phyloP scores from a whole-genome alignment of 23 tunicate species.

The Ciona savignyi region DNA sequence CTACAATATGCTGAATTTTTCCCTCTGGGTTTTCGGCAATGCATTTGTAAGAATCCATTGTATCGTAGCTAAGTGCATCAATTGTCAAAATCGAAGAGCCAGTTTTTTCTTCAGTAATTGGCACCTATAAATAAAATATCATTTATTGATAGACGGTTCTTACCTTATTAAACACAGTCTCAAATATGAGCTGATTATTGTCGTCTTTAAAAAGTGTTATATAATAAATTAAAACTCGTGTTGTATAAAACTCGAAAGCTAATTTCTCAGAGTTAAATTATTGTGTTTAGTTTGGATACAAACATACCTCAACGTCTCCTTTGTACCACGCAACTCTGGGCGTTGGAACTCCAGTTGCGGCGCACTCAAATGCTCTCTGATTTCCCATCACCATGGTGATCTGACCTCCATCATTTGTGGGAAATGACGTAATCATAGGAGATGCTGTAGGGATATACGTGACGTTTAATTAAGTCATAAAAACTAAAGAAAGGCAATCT shows the following conservation, averaged over 20 bases:
- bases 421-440: constrained; percentile 31
- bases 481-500: too few species aligned
- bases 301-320: constrained; percentile 22
- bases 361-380: constrained; percentile 18
- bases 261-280: background rate
- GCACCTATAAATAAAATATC: background rate
- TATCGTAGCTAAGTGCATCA: background rate
- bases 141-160: too few species aligned
- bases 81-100: background rate
- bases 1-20: too few species aligned
- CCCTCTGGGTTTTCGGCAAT: background rate
- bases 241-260: background rate
- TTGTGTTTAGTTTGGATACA: too few species aligned
- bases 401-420: constrained; percentile 5
- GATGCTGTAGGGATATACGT: constrained; percentile 33
- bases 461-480: too few species aligned
- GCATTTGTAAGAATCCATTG: background rate
- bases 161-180: too few species aligned
- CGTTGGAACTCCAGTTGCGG: constrained; percentile 45
- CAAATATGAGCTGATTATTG: too few species aligned
- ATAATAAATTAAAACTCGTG: too few species aligned
- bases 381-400: constrained; percentile 25
- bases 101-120: background rate
- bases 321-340: constrained; percentile 53
- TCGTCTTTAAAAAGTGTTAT: too few species aligned